These are phyloP conservation scores for Passerina amoena DNA, from an alignment of 2,113 vertebrate genomes.

Conservation along the genomic window DNA sequence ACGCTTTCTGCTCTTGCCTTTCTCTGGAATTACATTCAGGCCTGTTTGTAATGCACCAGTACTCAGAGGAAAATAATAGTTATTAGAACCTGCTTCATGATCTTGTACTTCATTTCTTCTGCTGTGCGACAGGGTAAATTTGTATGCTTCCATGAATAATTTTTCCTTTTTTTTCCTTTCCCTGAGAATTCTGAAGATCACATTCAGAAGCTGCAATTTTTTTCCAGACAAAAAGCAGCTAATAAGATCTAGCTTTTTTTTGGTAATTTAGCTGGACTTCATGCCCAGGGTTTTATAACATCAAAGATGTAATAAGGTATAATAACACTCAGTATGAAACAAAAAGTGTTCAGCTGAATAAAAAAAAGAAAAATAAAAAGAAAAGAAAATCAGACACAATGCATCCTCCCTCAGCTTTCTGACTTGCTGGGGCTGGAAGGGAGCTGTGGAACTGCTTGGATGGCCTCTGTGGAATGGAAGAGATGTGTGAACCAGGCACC, in stretches of 20 bases:
- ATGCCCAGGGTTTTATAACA: not conserved
- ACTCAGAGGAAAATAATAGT: not conserved
- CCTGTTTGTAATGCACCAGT: not conserved
- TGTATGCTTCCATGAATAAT: not conserved
- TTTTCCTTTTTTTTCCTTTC: not conserved
- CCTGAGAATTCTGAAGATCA: not conserved
- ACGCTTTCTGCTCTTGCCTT: not conserved
- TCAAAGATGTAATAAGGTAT: not conserved
- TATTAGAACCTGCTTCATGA: not conserved
- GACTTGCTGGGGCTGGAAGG: not conserved
- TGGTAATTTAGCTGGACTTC: not conserved
- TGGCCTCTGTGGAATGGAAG: not conserved
- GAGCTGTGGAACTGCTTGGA: not conserved
- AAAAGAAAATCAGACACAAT: not conserved
- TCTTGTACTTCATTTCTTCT: not conserved
- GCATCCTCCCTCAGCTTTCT: not conserved
- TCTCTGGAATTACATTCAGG: not conserved
- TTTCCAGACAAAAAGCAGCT: fast-evolving
- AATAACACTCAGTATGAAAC: not conserved
- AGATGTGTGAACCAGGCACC: not conserved
- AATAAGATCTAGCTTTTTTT: not conserved
- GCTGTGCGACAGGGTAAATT: not conserved
- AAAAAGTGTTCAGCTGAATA: fast-evolving
- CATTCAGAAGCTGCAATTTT: not conserved
- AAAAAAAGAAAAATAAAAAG: fast-evolving